phyloP scores from a whole-genome alignment of 2,888 invertebrate species.

The Campaea margaritaria region DNA sequence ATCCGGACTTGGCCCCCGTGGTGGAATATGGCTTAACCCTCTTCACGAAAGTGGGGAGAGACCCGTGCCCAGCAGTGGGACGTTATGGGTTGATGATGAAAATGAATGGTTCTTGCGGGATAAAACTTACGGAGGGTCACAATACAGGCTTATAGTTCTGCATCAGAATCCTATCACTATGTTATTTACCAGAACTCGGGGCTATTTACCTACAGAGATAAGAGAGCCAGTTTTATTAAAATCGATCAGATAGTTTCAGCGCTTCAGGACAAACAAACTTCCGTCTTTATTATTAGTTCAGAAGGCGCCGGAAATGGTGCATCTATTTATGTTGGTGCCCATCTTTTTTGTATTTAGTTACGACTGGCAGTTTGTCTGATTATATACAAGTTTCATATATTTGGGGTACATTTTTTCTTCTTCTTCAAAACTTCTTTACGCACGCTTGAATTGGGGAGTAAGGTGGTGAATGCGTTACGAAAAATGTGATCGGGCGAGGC shows the following conservation, averaged over 20 bases:
- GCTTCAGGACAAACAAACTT: conserved; percentile 28
- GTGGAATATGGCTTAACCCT: too few species aligned
- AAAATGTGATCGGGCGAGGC: too few species aligned
- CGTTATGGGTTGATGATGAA: too few species aligned
- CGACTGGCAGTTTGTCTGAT: neutral
- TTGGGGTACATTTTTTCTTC: too few species aligned
- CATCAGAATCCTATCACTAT: conserved; percentile 16
- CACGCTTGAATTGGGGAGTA: too few species aligned
- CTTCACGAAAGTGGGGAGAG: too few species aligned
- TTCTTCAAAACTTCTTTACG: too few species aligned
- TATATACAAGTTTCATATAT: neutral
- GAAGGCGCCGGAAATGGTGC: conserved; percentile 9
- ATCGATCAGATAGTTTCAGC: conserved; percentile 16
- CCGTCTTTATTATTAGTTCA: conserved; percentile 29
- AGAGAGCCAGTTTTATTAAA: conserved; percentile 28
- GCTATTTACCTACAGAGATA: conserved; percentile 21
- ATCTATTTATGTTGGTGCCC: neutral
- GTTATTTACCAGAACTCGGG: conserved; percentile 19
- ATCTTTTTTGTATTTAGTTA: neutral
- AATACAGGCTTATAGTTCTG: conserved; percentile 12
- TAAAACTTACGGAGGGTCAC: neutral
- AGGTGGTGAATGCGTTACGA: too few species aligned
- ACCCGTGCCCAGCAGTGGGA: too few species aligned
- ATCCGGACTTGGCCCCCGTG: too few species aligned
- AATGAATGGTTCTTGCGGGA: too few species aligned